Percentiles rank a stretch among this genome's conserved stretches.
These are phyloP conservation scores for Polydrusus tereticollis DNA, from an alignment of 2,888 invertebrate species.

Conservation along the genomic window DNA sequence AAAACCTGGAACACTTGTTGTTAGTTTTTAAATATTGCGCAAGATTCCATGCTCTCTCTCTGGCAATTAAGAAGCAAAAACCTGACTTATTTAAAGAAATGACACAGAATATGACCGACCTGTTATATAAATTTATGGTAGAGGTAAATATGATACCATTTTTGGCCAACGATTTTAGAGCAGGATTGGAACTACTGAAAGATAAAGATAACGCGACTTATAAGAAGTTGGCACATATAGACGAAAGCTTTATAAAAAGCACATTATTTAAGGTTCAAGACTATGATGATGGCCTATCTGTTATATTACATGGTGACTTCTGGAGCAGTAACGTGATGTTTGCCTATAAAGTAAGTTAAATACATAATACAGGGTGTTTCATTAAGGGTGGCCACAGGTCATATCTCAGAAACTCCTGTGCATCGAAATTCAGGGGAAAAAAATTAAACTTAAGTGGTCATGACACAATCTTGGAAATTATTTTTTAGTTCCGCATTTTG, in stretches of 20 bases:
- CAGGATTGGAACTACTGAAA: slow-evolving; percentile 46
- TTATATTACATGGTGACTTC: slow-evolving; percentile 58
- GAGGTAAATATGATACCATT: slow-evolving; percentile 43
- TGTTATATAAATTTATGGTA: slow-evolving; percentile 51
- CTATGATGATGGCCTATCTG: slow-evolving; percentile 44
- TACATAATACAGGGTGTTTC: too few relatives aligned
- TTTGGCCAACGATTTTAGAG: slow-evolving; percentile 44
- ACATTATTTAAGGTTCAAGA: slow-evolving; percentile 35
- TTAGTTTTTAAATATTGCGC: slow-evolving; percentile 50
- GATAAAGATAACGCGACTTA: slow-evolving; percentile 33
- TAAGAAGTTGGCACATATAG: slow-evolving; percentile 48
- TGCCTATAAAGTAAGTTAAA: slow-evolving; percentile 55
- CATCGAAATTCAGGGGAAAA: too few relatives aligned
- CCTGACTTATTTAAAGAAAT: slow-evolving; percentile 47
- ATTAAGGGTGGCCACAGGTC: too few relatives aligned
- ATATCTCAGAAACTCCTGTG: too few relatives aligned
- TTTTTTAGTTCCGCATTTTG: too few relatives aligned
- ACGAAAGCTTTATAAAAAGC: slow-evolving; percentile 29
- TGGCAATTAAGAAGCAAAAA: slow-evolving; percentile 51
- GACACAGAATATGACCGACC: slow-evolving; percentile 52
- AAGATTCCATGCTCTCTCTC: slow-evolving; percentile 53
- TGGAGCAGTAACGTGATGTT: slow-evolving; percentile 62
- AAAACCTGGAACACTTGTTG: slow-evolving; percentile 57
- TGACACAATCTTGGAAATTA: too few relatives aligned
- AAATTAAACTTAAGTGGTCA: too few relatives aligned